A percentile compares a stretch with the other conserved stretches of the same genome.
Evolutionary conservation across 2,113 vertebrate genomes (phyloP).

Genomic region (Cairina moschata): DNA sequence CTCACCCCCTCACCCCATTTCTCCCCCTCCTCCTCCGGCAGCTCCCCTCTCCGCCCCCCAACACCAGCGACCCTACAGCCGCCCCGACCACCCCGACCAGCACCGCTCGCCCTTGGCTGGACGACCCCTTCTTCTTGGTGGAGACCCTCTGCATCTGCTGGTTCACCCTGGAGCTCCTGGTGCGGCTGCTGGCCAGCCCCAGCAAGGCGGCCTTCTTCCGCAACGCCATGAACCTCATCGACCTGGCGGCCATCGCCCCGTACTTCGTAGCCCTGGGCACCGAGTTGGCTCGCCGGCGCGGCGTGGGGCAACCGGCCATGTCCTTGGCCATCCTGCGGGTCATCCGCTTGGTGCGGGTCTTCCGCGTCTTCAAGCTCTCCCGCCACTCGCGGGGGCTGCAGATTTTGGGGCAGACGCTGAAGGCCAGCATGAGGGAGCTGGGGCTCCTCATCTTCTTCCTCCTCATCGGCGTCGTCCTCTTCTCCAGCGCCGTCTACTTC

Average conservation of each 20-base stretch:
- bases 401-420: conserved; percentile 92
- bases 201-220: conserved; percentile 90
- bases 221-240: conserved; percentile 94
- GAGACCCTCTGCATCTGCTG: conserved; percentile 92
- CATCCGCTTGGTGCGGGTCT: conserved; percentile 89
- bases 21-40: not conserved
- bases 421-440: conserved; percentile 90
- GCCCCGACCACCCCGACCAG: no score
- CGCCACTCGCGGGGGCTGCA: conserved; percentile 92
- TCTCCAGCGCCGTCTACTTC: conserved; percentile 92
- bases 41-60: not conserved
- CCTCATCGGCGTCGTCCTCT: conserved; percentile 93
- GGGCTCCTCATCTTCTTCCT: conserved; percentile 96
- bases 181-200: conserved; percentile 83
- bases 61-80: not conserved
- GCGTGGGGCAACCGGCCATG: conserved; percentile 80
- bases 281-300: conserved; percentile 85
- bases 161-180: conserved; percentile 90
- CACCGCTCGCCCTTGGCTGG: conserved; percentile 43
- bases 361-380: conserved; percentile 93
- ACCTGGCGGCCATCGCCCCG: conserved; percentile 91
- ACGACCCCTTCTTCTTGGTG: conserved; percentile 91
- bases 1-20: not conserved
- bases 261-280: conserved; percentile 91
- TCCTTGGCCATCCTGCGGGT: conserved; percentile 89